Conservation (phyloP, 2,888 invertebrate genomes). For the Caradrina kadenii region DNA sequence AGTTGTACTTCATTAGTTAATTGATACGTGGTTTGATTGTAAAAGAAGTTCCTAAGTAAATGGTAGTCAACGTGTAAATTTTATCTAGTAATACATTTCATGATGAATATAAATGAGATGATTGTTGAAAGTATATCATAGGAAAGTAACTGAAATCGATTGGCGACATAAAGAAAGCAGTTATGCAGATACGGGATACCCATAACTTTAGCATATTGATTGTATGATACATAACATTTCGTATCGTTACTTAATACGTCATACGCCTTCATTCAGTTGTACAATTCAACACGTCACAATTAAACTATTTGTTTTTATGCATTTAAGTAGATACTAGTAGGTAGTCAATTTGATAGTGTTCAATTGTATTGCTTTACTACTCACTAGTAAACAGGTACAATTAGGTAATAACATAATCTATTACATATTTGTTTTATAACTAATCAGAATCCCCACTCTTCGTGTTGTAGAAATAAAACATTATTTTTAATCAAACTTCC, state of each 20-base stretch:
- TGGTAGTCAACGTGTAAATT: slow-evolving; percentile 56
- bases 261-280: slow-evolving; percentile 47
- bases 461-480: slow-evolving; percentile 12
- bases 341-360: slow-evolving; percentile 23
- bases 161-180: slow-evolving; percentile 59
- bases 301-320: slow-evolving; percentile 33
- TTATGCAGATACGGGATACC: slow-evolving; percentile 44
- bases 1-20: slow-evolving; percentile 26
- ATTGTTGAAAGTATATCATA: slow-evolving; percentile 56
- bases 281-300: slow-evolving; percentile 42
- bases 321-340: slow-evolving; percentile 63
- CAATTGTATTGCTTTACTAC: slow-evolving; percentile 16
- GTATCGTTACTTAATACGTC: slow-evolving; percentile 58
- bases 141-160: slow-evolving; percentile 51
- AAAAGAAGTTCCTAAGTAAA: slow-evolving; percentile 36
- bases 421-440: slow-evolving; percentile 15
- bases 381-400: slow-evolving; percentile 26
- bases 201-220: slow-evolving; percentile 56
- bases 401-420: neutral
- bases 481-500: slow-evolving; percentile 1
- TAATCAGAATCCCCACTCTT: slow-evolving; percentile 8
- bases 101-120: slow-evolving; percentile 50
- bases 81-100: slow-evolving; percentile 6
- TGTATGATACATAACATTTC: slow-evolving; percentile 52
- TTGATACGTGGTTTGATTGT: slow-evolving; percentile 39